Evolutionary conservation across 1,140 invertebrate genomes (phyloP), one percentile per base, ranked within the genome.

Genomic region (Leptinotarsa texana): DNA sequence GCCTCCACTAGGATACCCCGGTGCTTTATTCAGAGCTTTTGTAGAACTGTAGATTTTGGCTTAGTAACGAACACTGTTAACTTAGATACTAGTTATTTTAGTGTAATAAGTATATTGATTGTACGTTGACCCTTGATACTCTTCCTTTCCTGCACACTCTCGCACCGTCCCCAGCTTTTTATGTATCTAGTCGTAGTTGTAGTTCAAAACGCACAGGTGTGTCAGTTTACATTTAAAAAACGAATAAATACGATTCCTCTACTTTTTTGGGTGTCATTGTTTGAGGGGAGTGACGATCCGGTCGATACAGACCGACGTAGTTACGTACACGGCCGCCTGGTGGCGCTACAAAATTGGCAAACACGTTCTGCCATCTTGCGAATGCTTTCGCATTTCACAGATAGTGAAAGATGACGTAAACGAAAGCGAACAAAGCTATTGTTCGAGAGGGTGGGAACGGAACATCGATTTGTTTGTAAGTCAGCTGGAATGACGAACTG

Each of bases 181-280:
- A 77, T 77, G 75, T 77, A 72, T 21, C 63, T 74, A 74, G 75
- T 68, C 73, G 75, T 76, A 76, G 70, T 69, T 63, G 21, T 24
- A 71, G 33, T 11, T 42, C 11, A 11, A 42, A 61, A 42, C 49
- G 27, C 74, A 71, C 61, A 65, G 33, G 61, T 63, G 18, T 63
- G 18, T 17, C 4, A 63, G 3, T 21, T 65, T 71, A 61, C 69
- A 5, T 22, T 33, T 72, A n/a, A 5, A 15, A 17, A 21, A n/a
- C 3, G 63, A 65, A 33, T 24, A 65, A 65, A 65, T 33, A 21
- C 21, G 21, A 70, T 57, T 61, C 21, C 22, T 21, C 6, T 21
- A 24, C 13, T 69, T 48, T 61, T 70, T 57, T 70, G 21, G 51
- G 18, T 70, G 51, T 72, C 70, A 72, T 72, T 72, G 70, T 69